Evolutionary conservation across 1,140 invertebrate genomes (phyloP).

Genomic region (Drosophila ohnishii): DNA sequence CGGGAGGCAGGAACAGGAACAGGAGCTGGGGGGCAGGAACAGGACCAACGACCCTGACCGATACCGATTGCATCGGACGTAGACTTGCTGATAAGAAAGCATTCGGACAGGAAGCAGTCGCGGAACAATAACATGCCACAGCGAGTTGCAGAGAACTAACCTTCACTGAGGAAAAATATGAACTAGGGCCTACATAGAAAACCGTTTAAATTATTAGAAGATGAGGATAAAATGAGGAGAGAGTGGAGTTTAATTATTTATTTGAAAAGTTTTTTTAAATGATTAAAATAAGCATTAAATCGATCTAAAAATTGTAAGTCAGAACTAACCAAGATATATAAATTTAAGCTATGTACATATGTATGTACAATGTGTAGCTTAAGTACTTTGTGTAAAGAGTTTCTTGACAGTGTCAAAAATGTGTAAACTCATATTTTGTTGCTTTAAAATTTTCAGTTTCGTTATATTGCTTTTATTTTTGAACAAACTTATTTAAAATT

Average conservation of each 20-base stretch:
- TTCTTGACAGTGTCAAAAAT: too few species aligned
- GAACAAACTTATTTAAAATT: too few species aligned
- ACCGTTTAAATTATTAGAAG: not conserved
- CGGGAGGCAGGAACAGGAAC: slow-evolving; percentile 10
- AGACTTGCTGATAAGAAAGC: slow-evolving; percentile 58
- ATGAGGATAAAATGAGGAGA: not conserved
- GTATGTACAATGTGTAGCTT: too few species aligned
- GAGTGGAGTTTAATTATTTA: too few species aligned
- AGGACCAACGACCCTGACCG: slow-evolving; percentile 49
- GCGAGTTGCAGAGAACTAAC: slow-evolving; percentile 10
- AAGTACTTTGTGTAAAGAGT: too few species aligned
- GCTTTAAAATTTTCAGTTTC: too few species aligned
- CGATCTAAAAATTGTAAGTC: too few species aligned
- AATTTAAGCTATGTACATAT: too few species aligned
- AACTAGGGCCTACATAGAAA: not conserved
- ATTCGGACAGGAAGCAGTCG: slow-evolving; percentile 63
- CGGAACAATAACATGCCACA: slow-evolving; percentile 45
- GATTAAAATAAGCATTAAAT: not conserved
- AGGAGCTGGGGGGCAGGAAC: slow-evolving; percentile 10
- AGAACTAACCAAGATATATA: too few species aligned
- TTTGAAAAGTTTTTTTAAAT: not conserved
- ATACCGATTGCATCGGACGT: slow-evolving; percentile 20
- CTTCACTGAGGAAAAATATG: slow-evolving; percentile 8
- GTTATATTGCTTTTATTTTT: too few species aligned
- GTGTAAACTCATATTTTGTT: too few species aligned